Conservation (phyloP, 1,140 invertebrate species). For the Camponotus vicinus region DNA sequence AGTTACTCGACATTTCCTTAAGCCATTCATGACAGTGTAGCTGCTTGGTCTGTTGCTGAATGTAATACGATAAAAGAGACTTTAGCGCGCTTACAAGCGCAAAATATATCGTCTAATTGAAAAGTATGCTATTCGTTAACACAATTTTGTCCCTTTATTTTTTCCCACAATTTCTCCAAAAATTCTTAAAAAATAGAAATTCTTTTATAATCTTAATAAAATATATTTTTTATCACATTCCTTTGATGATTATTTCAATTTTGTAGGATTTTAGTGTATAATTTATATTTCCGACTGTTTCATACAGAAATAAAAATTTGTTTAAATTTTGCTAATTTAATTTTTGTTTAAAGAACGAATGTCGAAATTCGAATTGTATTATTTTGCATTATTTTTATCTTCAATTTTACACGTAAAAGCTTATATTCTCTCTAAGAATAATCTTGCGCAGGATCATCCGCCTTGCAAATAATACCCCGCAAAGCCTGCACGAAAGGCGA, state of each 20-base stretch:
- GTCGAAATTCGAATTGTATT: background rate
- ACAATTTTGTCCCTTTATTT: background rate
- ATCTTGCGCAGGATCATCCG: slow-evolving; percentile 51
- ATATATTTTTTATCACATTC: background rate
- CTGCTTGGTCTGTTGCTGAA: slow-evolving; percentile 1
- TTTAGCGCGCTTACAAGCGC: background rate
- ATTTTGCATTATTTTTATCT: slow-evolving; percentile 5
- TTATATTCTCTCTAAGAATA: slow-evolving; percentile 27
- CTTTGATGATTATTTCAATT: background rate
- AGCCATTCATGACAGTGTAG: slow-evolving; percentile 4
- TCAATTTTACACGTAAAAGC: slow-evolving; percentile 11
- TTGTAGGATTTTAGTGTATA: background rate
- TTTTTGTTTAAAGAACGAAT: background rate
- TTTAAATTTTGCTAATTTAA: background rate
- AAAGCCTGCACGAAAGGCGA: slow-evolving; percentile 13
- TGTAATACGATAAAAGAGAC: slow-evolving; percentile 27
- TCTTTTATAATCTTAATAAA: background rate
- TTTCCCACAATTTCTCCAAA: background rate
- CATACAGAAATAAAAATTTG: background rate
- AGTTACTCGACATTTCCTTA: slow-evolving; percentile 64
- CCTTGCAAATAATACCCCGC: slow-evolving; percentile 35
- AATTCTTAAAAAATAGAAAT: background rate
- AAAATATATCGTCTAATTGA: background rate
- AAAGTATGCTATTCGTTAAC: background rate
- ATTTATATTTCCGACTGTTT: background rate